Evolutionary conservation across 2,113 vertebrate species (phyloP).

Genomic region (Puma concolor): DNA sequence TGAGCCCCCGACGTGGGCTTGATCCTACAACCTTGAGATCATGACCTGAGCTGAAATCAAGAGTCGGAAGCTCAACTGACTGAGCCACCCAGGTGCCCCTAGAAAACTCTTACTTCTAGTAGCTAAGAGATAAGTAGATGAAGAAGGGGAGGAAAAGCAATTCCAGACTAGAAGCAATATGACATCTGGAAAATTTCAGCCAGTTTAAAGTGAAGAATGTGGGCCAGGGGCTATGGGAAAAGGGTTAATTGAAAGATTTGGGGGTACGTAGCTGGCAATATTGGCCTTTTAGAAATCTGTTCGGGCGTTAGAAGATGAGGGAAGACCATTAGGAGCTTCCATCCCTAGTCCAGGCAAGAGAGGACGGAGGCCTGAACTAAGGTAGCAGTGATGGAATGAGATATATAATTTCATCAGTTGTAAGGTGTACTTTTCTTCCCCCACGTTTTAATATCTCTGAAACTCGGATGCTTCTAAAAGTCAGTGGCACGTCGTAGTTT

Average conservation of each 20-base stretch:
- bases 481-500: background rate
- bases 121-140: background rate
- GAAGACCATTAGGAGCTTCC: background rate
- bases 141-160: background rate
- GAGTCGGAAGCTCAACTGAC: no score
- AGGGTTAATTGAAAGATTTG: background rate
- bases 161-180: background rate
- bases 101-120: background rate
- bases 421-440: background rate
- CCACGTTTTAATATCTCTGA: background rate
- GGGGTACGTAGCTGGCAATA: background rate
- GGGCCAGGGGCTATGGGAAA: background rate
- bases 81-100: background rate
- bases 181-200: background rate
- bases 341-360: background rate
- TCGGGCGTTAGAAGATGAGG: background rate
- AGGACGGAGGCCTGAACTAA: background rate
- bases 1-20: no score
- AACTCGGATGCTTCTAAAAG: background rate
- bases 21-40: no score
- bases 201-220: background rate
- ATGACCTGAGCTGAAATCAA: no score
- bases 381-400: no score
- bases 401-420: background rate
- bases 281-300: background rate